Evolutionary conservation across 2,888 invertebrate genomes (phyloP).

Genomic region (Sesia apiformis): DNA sequence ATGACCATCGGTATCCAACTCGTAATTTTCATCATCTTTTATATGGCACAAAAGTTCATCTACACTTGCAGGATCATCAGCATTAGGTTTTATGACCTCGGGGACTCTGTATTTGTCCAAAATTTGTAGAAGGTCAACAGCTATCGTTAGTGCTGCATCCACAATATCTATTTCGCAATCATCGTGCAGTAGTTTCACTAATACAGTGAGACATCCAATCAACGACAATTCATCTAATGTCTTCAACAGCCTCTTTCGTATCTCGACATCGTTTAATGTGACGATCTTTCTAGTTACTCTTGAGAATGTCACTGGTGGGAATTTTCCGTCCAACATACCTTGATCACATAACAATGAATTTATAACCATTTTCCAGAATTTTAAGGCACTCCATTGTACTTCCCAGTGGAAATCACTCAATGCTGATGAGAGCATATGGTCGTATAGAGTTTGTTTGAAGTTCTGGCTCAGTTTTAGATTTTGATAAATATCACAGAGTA

Average conservation of each 20-base stretch:
- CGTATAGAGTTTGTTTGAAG: slow-evolving; percentile 72
- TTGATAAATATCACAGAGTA: slow-evolving; percentile 79
- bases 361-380: slow-evolving; percentile 83
- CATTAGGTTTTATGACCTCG: slow-evolving; percentile 12
- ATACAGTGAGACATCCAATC: slow-evolving; percentile 80
- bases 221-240: slow-evolving; percentile 79
- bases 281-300: slow-evolving; percentile 86
- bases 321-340: slow-evolving; percentile 88
- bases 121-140: slow-evolving; percentile 67
- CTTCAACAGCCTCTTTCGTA: slow-evolving; percentile 77
- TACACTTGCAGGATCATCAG: slow-evolving; percentile 24
- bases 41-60: slow-evolving; percentile 33
- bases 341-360: slow-evolving; percentile 79
- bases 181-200: slow-evolving; percentile 78
- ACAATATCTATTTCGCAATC: slow-evolving; percentile 83
- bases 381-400: slow-evolving; percentile 81
- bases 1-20: slow-evolving; percentile 18
- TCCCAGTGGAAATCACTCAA: slow-evolving; percentile 87
- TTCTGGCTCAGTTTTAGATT: slow-evolving; percentile 74
- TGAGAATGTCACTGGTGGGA: slow-evolving; percentile 86
- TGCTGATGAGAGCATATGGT: slow-evolving; percentile 79
- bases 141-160: slow-evolving; percentile 73
- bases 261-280: slow-evolving; percentile 79
- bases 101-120: slow-evolving; percentile 73
- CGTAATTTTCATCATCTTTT: slow-evolving; percentile 24